These are phyloP conservation scores for Diorhabda sublineata DNA, from an alignment of 1,140 invertebrate species.

Conservation along the genomic window DNA sequence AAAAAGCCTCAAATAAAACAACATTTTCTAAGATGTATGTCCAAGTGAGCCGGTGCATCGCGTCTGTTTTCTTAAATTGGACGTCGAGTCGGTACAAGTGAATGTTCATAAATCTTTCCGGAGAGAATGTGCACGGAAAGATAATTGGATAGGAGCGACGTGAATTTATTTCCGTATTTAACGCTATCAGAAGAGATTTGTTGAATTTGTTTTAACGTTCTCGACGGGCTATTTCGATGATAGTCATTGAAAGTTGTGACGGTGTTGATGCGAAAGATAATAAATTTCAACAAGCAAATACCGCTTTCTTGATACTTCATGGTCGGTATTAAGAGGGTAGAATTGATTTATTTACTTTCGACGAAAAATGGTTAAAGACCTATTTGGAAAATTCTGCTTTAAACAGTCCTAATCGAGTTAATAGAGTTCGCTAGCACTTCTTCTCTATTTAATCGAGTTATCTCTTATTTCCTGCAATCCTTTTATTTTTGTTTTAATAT, in stretches of 20 bases:
- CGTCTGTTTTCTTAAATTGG: background rate
- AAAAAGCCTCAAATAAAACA: too few relatives aligned
- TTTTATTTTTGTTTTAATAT: too few relatives aligned
- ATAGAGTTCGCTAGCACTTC: too few relatives aligned
- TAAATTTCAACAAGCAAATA: background rate
- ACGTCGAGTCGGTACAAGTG: background rate
- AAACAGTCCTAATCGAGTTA: too few relatives aligned
- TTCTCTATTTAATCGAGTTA: too few relatives aligned
- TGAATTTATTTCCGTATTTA: constrained; percentile 11
- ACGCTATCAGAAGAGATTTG: constrained; percentile 13
- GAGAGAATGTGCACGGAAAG: constrained; percentile 4
- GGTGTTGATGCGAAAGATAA: background rate
- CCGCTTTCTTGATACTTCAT: background rate
- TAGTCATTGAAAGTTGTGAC: background rate
- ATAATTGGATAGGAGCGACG: constrained; percentile 9
- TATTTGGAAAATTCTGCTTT: too few relatives aligned
- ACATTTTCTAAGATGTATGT: background rate
- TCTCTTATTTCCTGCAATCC: too few relatives aligned
- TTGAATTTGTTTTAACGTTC: constrained; percentile 8
- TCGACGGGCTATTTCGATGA: background rate
- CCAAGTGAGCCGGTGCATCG: background rate
- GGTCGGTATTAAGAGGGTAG: background rate
- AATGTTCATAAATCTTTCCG: constrained; percentile 6
- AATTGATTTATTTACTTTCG: too few relatives aligned
- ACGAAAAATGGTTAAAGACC: too few relatives aligned